Evolutionary conservation across 2,888 invertebrate genomes (phyloP), one percentile per base, ranked within the genome.

Genomic region (Melanchra persicariae): DNA sequence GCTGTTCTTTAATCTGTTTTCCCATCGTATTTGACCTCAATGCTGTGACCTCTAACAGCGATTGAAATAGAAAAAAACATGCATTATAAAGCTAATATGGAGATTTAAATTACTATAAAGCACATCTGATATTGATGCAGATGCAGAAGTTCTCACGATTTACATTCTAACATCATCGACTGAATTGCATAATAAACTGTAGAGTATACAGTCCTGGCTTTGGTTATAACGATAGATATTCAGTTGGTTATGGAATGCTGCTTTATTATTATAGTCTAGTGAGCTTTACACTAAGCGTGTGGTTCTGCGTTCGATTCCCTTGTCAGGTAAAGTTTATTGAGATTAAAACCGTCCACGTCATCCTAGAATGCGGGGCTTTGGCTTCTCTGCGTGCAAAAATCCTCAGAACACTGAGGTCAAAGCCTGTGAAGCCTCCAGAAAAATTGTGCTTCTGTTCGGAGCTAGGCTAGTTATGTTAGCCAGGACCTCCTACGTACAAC

Each of bases 91-190:
- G 40, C 52, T 26, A 22, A 62, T 77, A 78, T 47, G 51, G n/a
- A 57, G 30, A 72, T 71, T 65, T 54, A 79, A 66, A 65, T 62
- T 9, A 63, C 47, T 57, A n/a, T 26, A 43, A 52, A 57, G 47
- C 47, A 22, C 63, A 68, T 69, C 47, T 43, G 43, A 64, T 64
- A 67, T 74, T 64, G n/a, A n/a, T n/a, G n/a, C 75, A 26, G 15
- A 68, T 22, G 55, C 51, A 51, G 34, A 58, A 59, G 17, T 76
- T 75, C 81, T 62, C 74, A 74, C 74, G 66, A 65, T 79, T 79
- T 58, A 65, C 47, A 79, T 76, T 76, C 60, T 74, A 74, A 73
- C 54, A 49, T 65, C 58, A 37, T 47, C 57, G 40, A 45, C 26
- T 15, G 47, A 61, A 57, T 73, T 76, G 49, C 66, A 62, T 73